Evolutionary conservation across 2,797 vertebrate genomes (phyloP).

Genomic region (Macropus fuliginosus): DNA sequence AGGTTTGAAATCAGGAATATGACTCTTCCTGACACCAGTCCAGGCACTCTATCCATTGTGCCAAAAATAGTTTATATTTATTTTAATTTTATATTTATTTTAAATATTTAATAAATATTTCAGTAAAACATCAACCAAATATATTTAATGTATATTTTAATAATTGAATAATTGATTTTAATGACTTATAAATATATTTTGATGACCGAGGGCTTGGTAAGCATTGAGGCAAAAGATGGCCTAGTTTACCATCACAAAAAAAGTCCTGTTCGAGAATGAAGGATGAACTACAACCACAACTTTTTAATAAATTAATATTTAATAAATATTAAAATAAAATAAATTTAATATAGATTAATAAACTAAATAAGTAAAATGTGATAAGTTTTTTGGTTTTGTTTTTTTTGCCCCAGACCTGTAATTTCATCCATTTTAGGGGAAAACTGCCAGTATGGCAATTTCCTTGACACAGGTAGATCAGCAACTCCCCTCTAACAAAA

Average conservation of each 20-base stretch:
- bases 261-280: neutral
- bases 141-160: neutral
- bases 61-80: neutral
- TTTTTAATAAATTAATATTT: neutral
- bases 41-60: neutral
- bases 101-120: neutral
- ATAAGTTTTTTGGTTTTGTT: neutral
- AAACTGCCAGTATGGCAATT: neutral
- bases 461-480: neutral
- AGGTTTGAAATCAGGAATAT: neutral
- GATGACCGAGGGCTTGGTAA: neutral
- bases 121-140: neutral
- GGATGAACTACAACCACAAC: neutral
- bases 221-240: neutral
- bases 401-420: neutral
- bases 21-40: neutral
- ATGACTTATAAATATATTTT: neutral
- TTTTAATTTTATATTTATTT: neutral
- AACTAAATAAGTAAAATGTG: neutral
- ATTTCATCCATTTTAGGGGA: neutral
- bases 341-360: neutral
- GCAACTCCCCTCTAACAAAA: neutral
- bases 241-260: neutral
- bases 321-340: neutral
- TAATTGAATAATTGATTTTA: neutral